These are phyloP conservation scores for Rhimphoctona megacephalus DNA, from an alignment of 2,888 invertebrate genomes.

Conservation along the genomic window DNA sequence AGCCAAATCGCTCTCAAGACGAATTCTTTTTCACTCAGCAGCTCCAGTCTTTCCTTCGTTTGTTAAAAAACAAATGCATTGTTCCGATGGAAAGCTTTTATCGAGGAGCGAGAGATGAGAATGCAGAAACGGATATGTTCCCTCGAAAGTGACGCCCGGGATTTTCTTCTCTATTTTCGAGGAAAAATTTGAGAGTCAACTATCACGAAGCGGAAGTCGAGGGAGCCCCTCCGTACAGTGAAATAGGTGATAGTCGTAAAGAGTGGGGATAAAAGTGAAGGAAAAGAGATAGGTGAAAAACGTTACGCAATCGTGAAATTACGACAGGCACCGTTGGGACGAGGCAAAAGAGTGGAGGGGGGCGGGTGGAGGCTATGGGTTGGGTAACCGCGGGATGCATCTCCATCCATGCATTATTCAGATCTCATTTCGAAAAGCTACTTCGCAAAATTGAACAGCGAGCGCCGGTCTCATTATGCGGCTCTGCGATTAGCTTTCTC, in stretches of 20 bases:
- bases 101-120: constrained; percentile 24
- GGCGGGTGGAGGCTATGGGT: constrained; percentile 17
- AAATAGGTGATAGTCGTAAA: constrained; percentile 29
- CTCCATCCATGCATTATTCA: constrained; percentile 73
- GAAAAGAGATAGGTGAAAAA: constrained; percentile 60
- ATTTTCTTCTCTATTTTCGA: constrained; percentile 41
- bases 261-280: constrained; percentile 38
- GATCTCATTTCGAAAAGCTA: constrained; percentile 73
- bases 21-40: not conserved
- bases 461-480: constrained; percentile 69
- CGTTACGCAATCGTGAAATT: constrained; percentile 71
- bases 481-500: constrained; percentile 69
- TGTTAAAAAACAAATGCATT: constrained; percentile 2
- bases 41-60: not conserved
- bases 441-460: constrained; percentile 72
- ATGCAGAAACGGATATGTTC: constrained; percentile 12
- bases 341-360: not conserved
- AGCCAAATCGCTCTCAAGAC: not conserved
- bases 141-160: constrained; percentile 31
- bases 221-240: not conserved
- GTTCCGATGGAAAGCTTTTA: constrained; percentile 32
- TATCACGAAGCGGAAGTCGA: constrained; percentile 32
- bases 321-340: constrained; percentile 61
- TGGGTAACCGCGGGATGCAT: constrained; percentile 68
- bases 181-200: constrained; percentile 62